Conservation (phyloP, 2,113 vertebrate genomes). For the Laticauda colubrina region DNA sequence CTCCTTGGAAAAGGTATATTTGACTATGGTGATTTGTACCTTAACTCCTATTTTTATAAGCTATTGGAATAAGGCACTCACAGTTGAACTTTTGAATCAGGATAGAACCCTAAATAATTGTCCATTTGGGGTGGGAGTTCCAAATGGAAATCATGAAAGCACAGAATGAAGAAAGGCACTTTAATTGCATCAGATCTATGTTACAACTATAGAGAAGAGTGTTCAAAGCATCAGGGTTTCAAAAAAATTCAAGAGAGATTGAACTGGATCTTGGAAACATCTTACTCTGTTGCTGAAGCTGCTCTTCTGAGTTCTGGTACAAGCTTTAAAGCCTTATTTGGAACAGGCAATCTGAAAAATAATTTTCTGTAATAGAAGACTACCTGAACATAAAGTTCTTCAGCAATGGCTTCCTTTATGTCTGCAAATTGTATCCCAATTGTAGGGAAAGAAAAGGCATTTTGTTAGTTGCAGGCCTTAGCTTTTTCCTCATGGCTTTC, state of each 20-base stretch:
- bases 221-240: background rate
- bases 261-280: background rate
- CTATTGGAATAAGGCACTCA: background rate
- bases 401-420: background rate
- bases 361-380: background rate
- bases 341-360: background rate
- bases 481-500: background rate
- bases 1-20: background rate
- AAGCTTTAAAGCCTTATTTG: background rate
- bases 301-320: background rate
- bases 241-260: background rate
- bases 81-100: background rate
- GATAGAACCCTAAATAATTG: background rate
- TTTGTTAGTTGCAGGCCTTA: background rate
- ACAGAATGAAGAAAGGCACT: background rate
- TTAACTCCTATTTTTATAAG: background rate
- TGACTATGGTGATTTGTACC: background rate
- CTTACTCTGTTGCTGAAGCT: background rate
- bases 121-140: background rate
- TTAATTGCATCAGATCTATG: background rate
- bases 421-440: background rate
- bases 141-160: background rate
- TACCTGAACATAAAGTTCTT: background rate
- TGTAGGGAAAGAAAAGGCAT: background rate
- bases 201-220: background rate